Base-by-base conservation (phyloP, 2,113 vertebrate species). In the Pao palembangensis region DNA sequence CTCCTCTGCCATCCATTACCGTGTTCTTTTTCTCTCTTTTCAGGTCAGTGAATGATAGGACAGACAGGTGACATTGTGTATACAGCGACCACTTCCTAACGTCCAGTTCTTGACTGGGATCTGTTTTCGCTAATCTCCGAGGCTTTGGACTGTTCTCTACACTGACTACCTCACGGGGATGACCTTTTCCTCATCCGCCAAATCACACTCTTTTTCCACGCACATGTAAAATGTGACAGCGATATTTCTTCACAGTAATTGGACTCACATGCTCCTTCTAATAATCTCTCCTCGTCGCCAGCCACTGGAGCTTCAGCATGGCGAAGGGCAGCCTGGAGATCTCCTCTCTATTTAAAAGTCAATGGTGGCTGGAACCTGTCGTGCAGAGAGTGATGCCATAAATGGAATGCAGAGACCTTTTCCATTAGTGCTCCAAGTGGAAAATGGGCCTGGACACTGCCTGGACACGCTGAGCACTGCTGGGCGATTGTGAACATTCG, bases 381-480 rank as follows among this genome's bases (percentile, higher is more conserved):
- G 34, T 28, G 28, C 61, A 69, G 75, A 73, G 68, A 76, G 61
- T 65, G 78, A 85, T 80, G 82, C 73, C 57, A 63, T 64, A 73
- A 58, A 61, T 72, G 67, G 59, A 67, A 52, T 69, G 68, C 76
- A 57, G 80, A 79, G 76, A 75, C 46, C 70, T 62, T 58, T 78
- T 85, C 81, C 78, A 75, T 85, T 88, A 84, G 78, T 46, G 63
- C 21, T 81, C 80, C 73, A 61, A 43, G 56, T 55, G 75, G 78
- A 79, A 28, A 69, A 67, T 67, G 73, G 78, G 64, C 64, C 69
- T 67, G 64, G 71, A 80, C 13, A 15, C 75, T 59, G 69, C 64
- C 65, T 16, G 60, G 75, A 78, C 19, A 5, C 48, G 59, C 50
- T 85, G 73, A 82, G 80, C 75, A 72, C 69, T 63, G 64, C 21